These are phyloP conservation scores for Malurus splendens DNA, from an alignment of 2,797 vertebrate species.

Conservation along the genomic window DNA sequence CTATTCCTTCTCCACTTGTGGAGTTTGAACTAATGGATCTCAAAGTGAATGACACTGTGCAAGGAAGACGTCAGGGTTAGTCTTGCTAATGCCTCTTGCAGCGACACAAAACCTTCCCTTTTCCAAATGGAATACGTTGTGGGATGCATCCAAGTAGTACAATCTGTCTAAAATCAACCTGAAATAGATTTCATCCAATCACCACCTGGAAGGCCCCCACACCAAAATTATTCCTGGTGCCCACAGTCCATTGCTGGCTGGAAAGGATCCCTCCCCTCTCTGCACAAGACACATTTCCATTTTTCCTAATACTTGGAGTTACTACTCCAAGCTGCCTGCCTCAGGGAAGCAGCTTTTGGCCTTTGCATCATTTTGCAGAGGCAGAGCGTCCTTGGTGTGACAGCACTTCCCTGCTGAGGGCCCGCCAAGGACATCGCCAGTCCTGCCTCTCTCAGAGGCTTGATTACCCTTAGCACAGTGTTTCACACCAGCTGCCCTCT, in stretches of 20 bases:
- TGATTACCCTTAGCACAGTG: fast-evolving
- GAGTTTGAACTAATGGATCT: not conserved
- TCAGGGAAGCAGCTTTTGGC: not conserved
- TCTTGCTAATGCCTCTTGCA: not conserved
- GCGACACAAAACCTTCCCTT: not conserved
- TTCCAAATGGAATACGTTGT: not conserved
- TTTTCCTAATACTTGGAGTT: not conserved
- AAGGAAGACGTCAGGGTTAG: not conserved
- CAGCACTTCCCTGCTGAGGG: not conserved
- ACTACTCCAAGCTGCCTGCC: fast-evolving
- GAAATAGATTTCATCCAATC: not conserved
- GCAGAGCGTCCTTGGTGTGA: fast-evolving
- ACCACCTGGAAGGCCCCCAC: not conserved
- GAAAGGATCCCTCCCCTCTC: not conserved
- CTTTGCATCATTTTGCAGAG: fast-evolving
- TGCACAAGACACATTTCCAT: not conserved
- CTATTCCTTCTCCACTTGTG: not conserved
- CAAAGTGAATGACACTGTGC: not conserved
- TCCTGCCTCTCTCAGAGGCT: not conserved
- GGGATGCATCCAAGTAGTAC: not conserved
- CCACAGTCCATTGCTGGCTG: fast-evolving
- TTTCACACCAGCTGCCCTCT: not conserved
- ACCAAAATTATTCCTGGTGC: not conserved
- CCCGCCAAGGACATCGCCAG: not conserved
- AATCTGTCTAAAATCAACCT: not conserved